A percentile compares a stretch with the other conserved stretches of the same genome.
These are phyloP conservation scores for Metalampra italica DNA, from an alignment of 2,888 invertebrate species.

Conservation along the genomic window DNA sequence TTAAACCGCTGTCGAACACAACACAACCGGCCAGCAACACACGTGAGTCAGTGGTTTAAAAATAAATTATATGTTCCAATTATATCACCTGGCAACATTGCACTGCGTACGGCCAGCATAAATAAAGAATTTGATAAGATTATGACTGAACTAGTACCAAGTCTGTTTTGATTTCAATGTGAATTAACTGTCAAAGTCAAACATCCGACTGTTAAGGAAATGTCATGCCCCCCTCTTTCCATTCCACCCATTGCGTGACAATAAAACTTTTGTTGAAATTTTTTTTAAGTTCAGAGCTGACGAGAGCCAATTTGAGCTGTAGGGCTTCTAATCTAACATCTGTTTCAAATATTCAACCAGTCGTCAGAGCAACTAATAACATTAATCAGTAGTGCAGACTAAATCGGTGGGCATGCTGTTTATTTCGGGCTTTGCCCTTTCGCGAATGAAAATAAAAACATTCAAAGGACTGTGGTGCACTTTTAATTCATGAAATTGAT, in stretches of 20 bases:
- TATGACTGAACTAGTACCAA: too few relatives aligned
- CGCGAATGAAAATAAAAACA: constrained; percentile 1
- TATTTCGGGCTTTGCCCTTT: constrained; percentile 20
- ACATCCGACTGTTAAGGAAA: too few relatives aligned
- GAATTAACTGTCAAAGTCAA: too few relatives aligned
- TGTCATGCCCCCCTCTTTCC: too few relatives aligned
- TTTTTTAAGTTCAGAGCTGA: too few relatives aligned
- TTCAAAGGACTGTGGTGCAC: not conserved
- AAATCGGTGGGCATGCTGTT: constrained; percentile 13
- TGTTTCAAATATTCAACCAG: constrained; percentile 9
- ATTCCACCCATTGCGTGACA: too few relatives aligned
- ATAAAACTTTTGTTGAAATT: too few relatives aligned
- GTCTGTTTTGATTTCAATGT: too few relatives aligned
- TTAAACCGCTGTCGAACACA: constrained; percentile 27
- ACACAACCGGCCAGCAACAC: constrained; percentile 41
- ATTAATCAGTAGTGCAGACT: constrained; percentile 1
- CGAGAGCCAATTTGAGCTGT: too few relatives aligned
- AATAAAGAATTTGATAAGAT: constrained; percentile 4
- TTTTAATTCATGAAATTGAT: too few relatives aligned
- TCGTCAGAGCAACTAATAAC: constrained; percentile 14
- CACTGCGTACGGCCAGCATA: constrained; percentile 9
- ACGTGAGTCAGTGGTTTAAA: constrained; percentile 41
- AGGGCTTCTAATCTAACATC: too few relatives aligned
- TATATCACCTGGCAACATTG: constrained; percentile 52
- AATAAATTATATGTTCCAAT: constrained; percentile 37